Conservation (phyloP, 92 coral and sea anemone genomes). For the Phymanthus crucifer region DNA sequence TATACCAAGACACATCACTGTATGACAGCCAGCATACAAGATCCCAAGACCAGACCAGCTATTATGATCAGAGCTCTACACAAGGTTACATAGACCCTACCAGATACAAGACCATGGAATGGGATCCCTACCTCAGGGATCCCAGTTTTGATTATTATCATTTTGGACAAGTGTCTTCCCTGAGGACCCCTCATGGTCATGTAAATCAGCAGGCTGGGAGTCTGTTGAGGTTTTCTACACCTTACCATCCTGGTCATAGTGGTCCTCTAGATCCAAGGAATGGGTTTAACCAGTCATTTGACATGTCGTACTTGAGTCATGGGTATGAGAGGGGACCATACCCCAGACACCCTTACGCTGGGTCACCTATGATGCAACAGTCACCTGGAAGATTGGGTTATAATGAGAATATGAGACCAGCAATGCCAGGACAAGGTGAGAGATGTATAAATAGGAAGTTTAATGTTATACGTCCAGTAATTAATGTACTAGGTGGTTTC, state of each 20-base stretch:
- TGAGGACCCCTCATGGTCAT: constrained; percentile 35
- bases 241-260: constrained; percentile 31
- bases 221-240: constrained; percentile 33
- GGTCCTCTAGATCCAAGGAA: constrained; percentile 30
- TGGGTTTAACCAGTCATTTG: constrained; percentile 32
- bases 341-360: constrained; percentile 15
- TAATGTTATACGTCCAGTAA: neutral
- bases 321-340: constrained; percentile 6
- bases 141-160: constrained; percentile 22
- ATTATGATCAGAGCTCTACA: constrained; percentile 24
- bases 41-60: constrained; percentile 7
- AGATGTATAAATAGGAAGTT: neutral
- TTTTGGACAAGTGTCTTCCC: constrained; percentile 22
- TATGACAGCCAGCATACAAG: constrained; percentile 22
- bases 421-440: constrained; percentile 8
- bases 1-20: constrained; percentile 12
- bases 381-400: neutral
- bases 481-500: too few relatives aligned
- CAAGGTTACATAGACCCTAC: neutral
- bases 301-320: constrained; percentile 11
- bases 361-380: constrained; percentile 19
- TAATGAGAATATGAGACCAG: constrained; percentile 6
- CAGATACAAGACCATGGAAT: constrained; percentile 20
- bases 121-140: constrained; percentile 45
- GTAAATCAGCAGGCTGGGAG: constrained; percentile 6